Evolutionary conservation across 2,113 vertebrate species (phyloP).

Genomic region (Ia io): DNA sequence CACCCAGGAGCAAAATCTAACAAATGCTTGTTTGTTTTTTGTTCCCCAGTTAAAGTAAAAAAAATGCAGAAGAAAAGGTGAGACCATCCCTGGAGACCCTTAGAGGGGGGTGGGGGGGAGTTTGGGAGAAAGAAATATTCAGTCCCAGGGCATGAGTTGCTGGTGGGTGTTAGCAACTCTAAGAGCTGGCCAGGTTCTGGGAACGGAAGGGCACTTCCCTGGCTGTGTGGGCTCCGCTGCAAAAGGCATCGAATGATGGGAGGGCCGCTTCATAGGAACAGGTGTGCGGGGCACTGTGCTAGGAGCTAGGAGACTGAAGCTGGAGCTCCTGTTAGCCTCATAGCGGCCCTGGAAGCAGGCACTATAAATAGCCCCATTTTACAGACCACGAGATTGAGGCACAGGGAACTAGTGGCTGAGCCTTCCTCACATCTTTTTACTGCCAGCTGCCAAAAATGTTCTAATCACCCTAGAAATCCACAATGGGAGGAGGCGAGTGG

Average conservation of each 20-base stretch:
- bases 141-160: background rate
- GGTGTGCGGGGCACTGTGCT: too few species aligned
- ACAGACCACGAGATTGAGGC: background rate
- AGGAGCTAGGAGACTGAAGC: too few species aligned
- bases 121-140: background rate
- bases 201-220: background rate
- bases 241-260: background rate
- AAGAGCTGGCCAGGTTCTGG: background rate
- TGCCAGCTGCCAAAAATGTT: background rate
- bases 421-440: background rate
- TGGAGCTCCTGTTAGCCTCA: background rate
- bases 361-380: background rate
- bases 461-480: background rate
- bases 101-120: background rate
- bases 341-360: background rate
- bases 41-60: constrained; percentile 69
- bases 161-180: background rate
- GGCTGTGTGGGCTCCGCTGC: background rate
- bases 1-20: constrained; percentile 1
- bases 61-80: constrained; percentile 72
- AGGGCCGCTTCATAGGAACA: too few species aligned
- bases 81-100: background rate
- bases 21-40: background rate
- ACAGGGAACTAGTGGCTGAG: background rate
- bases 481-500: background rate